Evolutionary conservation across 2,888 invertebrate genomes (phyloP), one percentile per base, ranked within the genome.

Genomic region (Eupeodes latifasciatus): DNA sequence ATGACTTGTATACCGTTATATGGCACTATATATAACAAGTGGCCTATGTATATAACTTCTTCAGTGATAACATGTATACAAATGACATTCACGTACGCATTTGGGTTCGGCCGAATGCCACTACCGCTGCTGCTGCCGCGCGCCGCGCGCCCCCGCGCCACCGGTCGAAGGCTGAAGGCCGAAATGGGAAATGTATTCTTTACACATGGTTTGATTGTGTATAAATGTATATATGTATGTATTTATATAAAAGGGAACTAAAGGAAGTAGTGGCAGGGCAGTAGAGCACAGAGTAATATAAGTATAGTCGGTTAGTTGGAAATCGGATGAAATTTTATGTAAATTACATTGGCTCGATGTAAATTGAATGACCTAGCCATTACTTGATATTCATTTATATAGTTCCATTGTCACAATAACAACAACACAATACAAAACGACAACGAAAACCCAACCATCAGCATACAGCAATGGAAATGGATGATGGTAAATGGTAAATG

Each of bases 331-430:
- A 88, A 81, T 85, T 88, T 69, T 88, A 88, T 88, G 88, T 88
- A 88, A 88, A 88, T 88, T 88, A 88, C 85, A 85, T 85, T 85
- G 81, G 81, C 88, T 78, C 75, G 78, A 88, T 88, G 88, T 85
- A 88, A 88, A 88, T 88, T 88, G 88, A 84, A 88, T 81, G 88
- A 88, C 88, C 88, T 81, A 87, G 80, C 87, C 86, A 72, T 82
- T 86, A 79, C 85, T n/a, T 74, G 80, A 74, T 81, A 84, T 81
- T 77, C 88, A 76, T 74, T 84, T 88, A 84, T 88, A 84, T 47
- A 71, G 62, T 55, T 72, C 74, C 57, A 77, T 77, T 84, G 81
- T 69, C 51, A 80, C 87, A 87, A 69, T 59, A 79, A 57, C 57
- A 76, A 59, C 10, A 49, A 49, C 55, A 49, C 27, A 27, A 27